phyloP scores from a whole-genome alignment of 2,797 vertebrate species.

The Dromococcyx pavoninus region DNA sequence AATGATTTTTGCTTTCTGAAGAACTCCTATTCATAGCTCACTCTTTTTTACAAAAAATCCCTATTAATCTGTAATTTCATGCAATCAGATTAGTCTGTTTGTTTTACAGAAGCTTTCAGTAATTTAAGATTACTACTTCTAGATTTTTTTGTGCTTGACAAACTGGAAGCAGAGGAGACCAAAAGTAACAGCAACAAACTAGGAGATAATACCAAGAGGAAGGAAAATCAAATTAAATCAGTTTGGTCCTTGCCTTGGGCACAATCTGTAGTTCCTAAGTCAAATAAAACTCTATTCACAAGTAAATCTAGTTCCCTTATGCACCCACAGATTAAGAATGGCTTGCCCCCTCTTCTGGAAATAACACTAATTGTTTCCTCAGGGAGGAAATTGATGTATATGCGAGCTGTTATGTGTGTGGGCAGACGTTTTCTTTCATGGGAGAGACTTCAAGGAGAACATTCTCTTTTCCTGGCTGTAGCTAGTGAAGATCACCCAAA shows the following conservation, averaged over 20 bases:
- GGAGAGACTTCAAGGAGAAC: not conserved
- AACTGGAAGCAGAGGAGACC: not conserved
- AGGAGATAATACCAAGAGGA: not conserved
- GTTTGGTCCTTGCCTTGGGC: not conserved
- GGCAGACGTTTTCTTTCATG: not conserved
- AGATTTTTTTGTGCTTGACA: not conserved
- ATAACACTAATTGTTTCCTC: not conserved
- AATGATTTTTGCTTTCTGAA: not conserved
- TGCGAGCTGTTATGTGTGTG: not conserved
- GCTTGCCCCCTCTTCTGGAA: not conserved
- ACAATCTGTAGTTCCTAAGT: not conserved
- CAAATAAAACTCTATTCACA: not conserved
- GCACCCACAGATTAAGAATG: not conserved
- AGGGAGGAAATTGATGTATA: not conserved
- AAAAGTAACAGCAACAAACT: not conserved
- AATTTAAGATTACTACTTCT: not conserved
- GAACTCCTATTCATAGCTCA: not conserved
- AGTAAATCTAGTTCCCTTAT: rapidly evolving
- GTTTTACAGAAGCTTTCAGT: not conserved
- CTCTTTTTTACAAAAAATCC: not conserved
- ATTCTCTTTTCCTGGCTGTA: not conserved
- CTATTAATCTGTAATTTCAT: not conserved
- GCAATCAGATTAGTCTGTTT: not conserved
- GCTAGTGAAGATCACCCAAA: not conserved
- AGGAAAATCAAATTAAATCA: not conserved